These are phyloP conservation scores for Lanistes nyassanus DNA, from an alignment of 1,140 invertebrate genomes.

Conservation along the genomic window DNA sequence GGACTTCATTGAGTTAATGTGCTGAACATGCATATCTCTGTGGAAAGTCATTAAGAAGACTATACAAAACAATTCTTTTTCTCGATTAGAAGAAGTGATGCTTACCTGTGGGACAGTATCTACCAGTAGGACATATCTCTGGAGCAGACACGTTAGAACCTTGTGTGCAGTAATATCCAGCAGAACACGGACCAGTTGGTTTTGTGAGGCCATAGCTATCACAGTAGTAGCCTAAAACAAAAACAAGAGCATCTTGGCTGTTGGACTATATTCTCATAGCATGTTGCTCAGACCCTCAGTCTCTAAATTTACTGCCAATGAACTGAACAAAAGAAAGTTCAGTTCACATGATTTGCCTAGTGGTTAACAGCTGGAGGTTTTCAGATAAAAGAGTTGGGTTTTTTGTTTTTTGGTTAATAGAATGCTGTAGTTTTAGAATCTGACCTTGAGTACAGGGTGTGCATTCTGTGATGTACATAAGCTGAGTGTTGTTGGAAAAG, in stretches of 20 bases:
- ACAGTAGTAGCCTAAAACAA: slow-evolving; percentile 57
- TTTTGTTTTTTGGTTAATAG: too few species aligned
- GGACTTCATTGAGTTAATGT: too few species aligned
- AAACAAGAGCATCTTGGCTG: neutral
- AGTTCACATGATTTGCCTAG: neutral
- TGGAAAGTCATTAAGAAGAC: too few species aligned
- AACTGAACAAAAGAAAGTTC: neutral
- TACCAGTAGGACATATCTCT: slow-evolving; percentile 55
- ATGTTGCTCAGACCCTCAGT: neutral
- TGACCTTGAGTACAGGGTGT: slow-evolving; percentile 56
- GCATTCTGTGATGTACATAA: slow-evolving; percentile 58
- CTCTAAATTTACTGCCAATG: neutral
- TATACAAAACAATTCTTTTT: too few species aligned
- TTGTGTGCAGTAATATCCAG: slow-evolving; percentile 58
- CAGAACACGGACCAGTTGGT: slow-evolving; percentile 49
- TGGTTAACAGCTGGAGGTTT: slow-evolving; percentile 1
- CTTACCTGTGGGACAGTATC: slow-evolving; percentile 57
- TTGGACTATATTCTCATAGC: neutral
- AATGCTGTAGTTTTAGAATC: too few species aligned
- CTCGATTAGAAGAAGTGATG: neutral
- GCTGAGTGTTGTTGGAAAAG: slow-evolving; percentile 52
- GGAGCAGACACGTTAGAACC: slow-evolving; percentile 49
- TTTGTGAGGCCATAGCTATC: slow-evolving; percentile 45
- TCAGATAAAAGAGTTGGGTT: too few species aligned
- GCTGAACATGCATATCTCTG: too few species aligned